Base-by-base conservation (phyloP, 1,140 invertebrate genomes). In the Chlorops oryzae region DNA sequence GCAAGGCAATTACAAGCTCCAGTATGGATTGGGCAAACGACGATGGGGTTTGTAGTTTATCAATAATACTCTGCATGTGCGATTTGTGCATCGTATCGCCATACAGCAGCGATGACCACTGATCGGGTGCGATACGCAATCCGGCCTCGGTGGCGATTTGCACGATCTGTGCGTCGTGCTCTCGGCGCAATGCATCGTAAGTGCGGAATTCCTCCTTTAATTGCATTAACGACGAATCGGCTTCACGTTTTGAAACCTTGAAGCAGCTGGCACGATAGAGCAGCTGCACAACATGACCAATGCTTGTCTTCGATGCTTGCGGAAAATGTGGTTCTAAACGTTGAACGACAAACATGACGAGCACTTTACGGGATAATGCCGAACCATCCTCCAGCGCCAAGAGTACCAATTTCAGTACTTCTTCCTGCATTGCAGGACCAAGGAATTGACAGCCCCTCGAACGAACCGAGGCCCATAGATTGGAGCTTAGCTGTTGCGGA, bases 301-400 rank as follows among this genome's bases (percentile, higher is more conserved):
- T 96, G 64, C 91, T 95, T 6, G 95, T 98, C 78, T 98, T 98
- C 5, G 93, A 97, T 38, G 95, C 92, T 78, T 98, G 95, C 4
- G 95, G 92, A 76, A 96, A 99, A 72, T 95, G 90, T 28, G 90
- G 86, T 70, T 94, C 88, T 48, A 99, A 76, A 63, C 92, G 81
- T 76, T 98, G 93, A 32, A 98, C 96, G 35, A 99, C 93, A 80
- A 97, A 99, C 87, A 98, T 92, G 34, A 99, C 96, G 54, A 99
- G 76, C 21, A 98, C 95, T 77, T 99, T 99, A 50, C 96, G 79
- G 1, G 94, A 97, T 51, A 99, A 76, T n/a, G 92, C 89, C 4
- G 92, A 94, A 5, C 96, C 96, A 77, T 98, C 94, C 74, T 96
- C 92, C 24, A 99, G 74, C 2, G 95, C 93, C 45, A 97, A 72